Evolutionary conservation across 2,888 invertebrate genomes (phyloP).

Genomic region (Parapristionchus giblindavisi): DNA sequence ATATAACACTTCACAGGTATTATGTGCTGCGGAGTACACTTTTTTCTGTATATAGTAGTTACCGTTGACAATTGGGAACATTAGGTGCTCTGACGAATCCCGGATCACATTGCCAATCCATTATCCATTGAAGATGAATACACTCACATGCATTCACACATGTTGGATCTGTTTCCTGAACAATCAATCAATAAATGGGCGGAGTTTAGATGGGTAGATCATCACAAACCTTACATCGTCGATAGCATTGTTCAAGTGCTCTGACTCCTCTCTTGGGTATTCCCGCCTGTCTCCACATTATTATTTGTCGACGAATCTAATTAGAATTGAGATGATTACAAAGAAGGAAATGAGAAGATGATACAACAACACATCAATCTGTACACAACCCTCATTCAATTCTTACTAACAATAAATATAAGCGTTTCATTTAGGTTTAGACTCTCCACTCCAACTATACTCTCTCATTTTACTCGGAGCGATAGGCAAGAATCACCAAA

Average conservation of each 20-base stretch:
- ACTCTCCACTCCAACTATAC: too few relatives aligned
- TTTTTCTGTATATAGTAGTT: too few relatives aligned
- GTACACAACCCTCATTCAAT: too few relatives aligned
- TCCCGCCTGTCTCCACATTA: slow-evolving; percentile 56
- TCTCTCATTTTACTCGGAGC: too few relatives aligned
- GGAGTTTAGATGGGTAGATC: neutral
- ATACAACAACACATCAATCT: too few relatives aligned
- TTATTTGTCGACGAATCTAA: slow-evolving; percentile 59
- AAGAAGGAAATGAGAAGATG: neutral
- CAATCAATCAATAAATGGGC: neutral
- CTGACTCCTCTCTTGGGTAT: slow-evolving; percentile 52
- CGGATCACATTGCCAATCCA: slow-evolving; percentile 61
- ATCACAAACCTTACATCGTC: slow-evolving; percentile 46
- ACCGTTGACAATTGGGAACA: slow-evolving; percentile 60
- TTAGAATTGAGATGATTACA: neutral
- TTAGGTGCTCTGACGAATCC: slow-evolving; percentile 52
- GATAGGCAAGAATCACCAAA: too few relatives aligned
- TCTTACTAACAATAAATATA: too few relatives aligned
- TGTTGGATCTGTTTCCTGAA: slow-evolving; percentile 35
- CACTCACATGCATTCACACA: slow-evolving; percentile 65
- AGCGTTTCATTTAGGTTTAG: too few relatives aligned
- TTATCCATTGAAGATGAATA: slow-evolving; percentile 62
- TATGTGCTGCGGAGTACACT: too few relatives aligned
- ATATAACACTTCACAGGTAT: too few relatives aligned
- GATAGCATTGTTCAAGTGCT: slow-evolving; percentile 54